phyloP scores from a whole-genome alignment of 2,888 invertebrate genomes.

The Willowsia nigromaculata region DNA sequence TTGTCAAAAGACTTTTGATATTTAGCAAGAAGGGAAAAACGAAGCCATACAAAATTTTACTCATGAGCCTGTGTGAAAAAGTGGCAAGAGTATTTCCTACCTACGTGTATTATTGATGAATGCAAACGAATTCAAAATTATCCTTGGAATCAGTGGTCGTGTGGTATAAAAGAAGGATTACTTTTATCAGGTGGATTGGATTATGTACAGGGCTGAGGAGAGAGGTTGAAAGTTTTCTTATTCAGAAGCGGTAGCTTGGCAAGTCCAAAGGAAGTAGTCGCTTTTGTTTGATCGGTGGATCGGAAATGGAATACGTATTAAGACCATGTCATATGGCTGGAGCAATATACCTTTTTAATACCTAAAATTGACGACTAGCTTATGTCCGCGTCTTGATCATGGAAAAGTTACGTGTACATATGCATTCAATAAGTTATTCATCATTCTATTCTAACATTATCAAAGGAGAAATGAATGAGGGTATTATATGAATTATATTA shows the following conservation, averaged over 20 bases:
- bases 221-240: conserved; percentile 44
- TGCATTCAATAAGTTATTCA: not conserved
- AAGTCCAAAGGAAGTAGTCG: not conserved
- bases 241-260: not conserved
- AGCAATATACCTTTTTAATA: not conserved
- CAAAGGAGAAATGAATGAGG: not conserved
- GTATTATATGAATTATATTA: conserved; percentile 8
- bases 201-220: not conserved
- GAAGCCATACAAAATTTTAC: not conserved
- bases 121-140: conserved; percentile 61
- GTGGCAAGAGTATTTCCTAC: not conserved
- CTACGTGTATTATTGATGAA: conserved; percentile 30
- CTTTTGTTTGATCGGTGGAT: conserved; percentile 56
- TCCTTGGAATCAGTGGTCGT: not conserved
- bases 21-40: not conserved
- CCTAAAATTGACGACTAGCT: conserved; percentile 33
- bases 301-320: conserved; percentile 25
- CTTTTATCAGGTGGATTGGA: conserved; percentile 21
- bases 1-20: conserved; percentile 11
- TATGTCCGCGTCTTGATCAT: conserved; percentile 14
- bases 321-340: not conserved
- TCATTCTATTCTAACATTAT: not conserved
- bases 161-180: conserved; percentile 17
- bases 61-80: not conserved
- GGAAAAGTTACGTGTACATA: not conserved